Evolutionary conservation across 2,888 invertebrate species (phyloP).

Genomic region (Chloromyia formosa): DNA sequence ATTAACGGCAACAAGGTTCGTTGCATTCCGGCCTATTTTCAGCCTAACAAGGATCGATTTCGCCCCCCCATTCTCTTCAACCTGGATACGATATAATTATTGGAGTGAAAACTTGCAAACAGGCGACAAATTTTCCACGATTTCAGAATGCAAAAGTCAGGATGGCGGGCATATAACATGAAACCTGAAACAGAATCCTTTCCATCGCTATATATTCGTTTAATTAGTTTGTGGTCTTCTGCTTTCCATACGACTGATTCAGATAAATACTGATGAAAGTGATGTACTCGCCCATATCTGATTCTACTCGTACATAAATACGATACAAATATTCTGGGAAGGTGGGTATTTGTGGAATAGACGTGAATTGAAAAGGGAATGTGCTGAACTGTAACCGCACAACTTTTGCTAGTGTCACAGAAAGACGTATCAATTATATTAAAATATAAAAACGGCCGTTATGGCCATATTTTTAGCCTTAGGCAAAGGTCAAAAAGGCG

Average conservation of each 20-base stretch:
- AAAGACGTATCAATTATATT: no score
- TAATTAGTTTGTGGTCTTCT: conserved; percentile 12
- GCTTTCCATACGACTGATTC: neutral
- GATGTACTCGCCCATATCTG: no score
- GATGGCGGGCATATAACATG: neutral
- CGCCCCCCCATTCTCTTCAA: neutral
- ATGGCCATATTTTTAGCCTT: no score
- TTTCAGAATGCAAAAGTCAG: neutral
- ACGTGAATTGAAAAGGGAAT: no score
- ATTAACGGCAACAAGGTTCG: neutral
- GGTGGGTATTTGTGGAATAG: no score
- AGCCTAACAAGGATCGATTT: neutral
- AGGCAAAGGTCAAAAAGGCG: no score
- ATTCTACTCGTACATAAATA: no score
- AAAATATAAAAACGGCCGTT: no score
- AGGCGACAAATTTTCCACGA: neutral
- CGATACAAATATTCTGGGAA: no score
- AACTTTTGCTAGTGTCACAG: no score
- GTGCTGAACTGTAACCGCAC: no score
- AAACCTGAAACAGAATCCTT: neutral
- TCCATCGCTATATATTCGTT: neutral
- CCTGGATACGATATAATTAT: neutral
- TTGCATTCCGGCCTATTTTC: neutral
- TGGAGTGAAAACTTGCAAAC: neutral
- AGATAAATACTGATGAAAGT: neutral